Base-by-base conservation (phyloP, 1,140 invertebrate genomes). In the Bombus soroeensis region DNA sequence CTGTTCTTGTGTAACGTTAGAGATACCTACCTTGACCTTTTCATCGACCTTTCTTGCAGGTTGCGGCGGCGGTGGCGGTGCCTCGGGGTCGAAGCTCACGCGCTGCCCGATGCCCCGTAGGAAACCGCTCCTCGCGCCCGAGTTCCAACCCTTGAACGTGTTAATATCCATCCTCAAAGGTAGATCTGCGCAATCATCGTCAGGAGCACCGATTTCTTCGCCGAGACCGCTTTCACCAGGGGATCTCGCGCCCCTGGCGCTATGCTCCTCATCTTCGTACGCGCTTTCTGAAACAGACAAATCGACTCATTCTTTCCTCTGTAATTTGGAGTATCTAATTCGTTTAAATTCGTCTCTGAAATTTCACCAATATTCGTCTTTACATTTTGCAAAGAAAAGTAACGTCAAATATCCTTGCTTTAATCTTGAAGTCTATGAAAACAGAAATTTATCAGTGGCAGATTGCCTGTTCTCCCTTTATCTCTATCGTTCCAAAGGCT, bases 21-120 rank as follows among this genome's bases (percentile, higher is more conserved):
- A 13, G 12, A 5, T 53, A 62, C 83, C 32, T 88, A 96, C 96
- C 93, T 96, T 96, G 57, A 96, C 96, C 93, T 96, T 96, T 81
- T 96, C 96, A 91, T 96, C 95, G 82, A 95, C 93, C 84, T 95
- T 95, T 95, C 81, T 96, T 95, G 34, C 96, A 91, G 25, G 87
- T 47, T 87, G 91, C 83, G 78, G 92, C 76, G 86, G 92, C 89
- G 76, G 93, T 87, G 85, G 93, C 83, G 91, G 92, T 34, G 92
- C 93, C 91, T 94, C 95, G 53, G 93, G 94, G 87, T 94, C 94
- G 80, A 94, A 95, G 80, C 92, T 95, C 47, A 94, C 93, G 3
- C 93, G 93, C 37, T 92, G 90, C 13, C 89, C 86, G 72, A 83
- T 85, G 64, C 85, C 81, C 34, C 93, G 91, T 12, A 94, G 90